Conservation (phyloP, 2,113 vertebrate genomes). For the Uropsilus gracilis region DNA sequence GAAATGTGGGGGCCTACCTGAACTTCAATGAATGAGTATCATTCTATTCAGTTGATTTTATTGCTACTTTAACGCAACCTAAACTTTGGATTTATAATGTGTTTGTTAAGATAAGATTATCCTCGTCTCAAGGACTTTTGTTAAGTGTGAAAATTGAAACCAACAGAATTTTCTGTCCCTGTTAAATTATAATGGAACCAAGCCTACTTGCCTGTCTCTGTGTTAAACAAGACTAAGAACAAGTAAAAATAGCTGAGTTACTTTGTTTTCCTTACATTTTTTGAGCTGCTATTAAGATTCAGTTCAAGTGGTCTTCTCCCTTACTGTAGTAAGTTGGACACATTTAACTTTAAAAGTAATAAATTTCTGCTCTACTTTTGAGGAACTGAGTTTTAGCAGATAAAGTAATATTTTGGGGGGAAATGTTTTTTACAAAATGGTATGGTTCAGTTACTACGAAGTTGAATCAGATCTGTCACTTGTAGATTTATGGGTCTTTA, state of each 20-base stretch:
- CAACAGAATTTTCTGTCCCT: neutral
- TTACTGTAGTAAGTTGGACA: neutral
- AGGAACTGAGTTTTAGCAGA: neutral
- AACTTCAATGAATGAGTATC: constrained; percentile 37
- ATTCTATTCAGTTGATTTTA: neutral
- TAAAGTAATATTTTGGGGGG: neutral
- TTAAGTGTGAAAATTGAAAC: constrained; percentile 4
- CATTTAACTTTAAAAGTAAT: neutral
- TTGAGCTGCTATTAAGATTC: neutral
- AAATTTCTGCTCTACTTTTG: neutral
- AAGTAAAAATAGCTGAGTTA: neutral
- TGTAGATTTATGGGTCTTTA: neutral
- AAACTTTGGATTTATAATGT: constrained; percentile 6
- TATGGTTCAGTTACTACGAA: too few species aligned
- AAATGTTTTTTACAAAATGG: too few species aligned
- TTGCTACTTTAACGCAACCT: constrained; percentile 31
- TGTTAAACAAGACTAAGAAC: neutral
- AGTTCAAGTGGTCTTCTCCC: neutral
- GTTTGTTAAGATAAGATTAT: constrained; percentile 18
- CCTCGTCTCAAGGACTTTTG: neutral
- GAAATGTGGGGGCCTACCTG: constrained; percentile 20
- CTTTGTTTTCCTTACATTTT: neutral
- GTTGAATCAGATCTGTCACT: neutral
- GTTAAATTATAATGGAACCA: neutral
- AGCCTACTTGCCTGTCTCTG: neutral